These are phyloP conservation scores for Phalacrocorax carbo DNA, from an alignment of 2,113 vertebrate genomes.

Conservation along the genomic window DNA sequence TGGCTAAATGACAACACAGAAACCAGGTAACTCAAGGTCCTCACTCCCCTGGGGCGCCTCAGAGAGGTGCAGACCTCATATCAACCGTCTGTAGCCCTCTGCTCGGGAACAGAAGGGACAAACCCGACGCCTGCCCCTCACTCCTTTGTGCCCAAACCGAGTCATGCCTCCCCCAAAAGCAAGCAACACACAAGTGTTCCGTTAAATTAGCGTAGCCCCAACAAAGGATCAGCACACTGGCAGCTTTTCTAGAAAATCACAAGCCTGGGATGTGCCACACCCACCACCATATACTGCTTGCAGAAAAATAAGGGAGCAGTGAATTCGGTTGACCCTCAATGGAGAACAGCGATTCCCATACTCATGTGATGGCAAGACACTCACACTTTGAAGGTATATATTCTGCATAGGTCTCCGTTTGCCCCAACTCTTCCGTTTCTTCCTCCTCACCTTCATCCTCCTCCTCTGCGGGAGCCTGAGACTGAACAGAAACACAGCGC, in stretches of 20 bases:
- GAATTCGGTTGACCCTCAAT: neutral
- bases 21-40: neutral
- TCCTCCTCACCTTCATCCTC: conserved; percentile 94
- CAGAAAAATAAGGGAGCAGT: neutral
- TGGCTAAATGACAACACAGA: conserved; percentile 75
- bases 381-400: conserved; percentile 96
- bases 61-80: neutral
- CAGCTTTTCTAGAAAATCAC: neutral
- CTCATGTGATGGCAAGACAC: neutral
- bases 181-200: neutral
- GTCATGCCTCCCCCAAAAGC: neutral
- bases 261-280: neutral
- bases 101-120: neutral
- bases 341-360: neutral
- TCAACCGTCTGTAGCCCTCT: neutral
- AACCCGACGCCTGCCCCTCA: neutral
- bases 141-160: neutral
- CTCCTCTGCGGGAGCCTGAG: conserved; percentile 81
- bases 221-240: neutral
- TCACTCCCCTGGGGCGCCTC: neutral
- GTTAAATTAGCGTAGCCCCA: neutral
- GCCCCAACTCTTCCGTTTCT: conserved; percentile 91
- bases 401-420: conserved; percentile 95
- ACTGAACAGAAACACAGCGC: conserved; percentile 33
- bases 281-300: neutral